A percentile compares a stretch with the other conserved stretches of the same genome.
Conservation (phyloP, 2,797 vertebrate genomes). For the Spinus pinus region DNA sequence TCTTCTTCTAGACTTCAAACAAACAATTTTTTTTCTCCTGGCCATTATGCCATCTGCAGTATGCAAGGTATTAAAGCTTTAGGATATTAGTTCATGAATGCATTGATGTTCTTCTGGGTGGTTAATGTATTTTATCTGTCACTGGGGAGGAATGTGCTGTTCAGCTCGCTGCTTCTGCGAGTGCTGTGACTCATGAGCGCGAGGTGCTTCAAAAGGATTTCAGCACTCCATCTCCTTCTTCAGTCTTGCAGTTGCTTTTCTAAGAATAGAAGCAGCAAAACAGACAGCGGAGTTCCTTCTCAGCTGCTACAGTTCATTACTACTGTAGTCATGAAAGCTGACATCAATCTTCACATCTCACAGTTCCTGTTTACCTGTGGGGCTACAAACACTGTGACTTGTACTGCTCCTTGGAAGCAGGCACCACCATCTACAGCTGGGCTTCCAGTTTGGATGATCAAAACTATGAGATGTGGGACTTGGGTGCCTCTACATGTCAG, state of each 20-base stretch:
- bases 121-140: conserved; percentile 40
- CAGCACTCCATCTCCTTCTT: conserved; percentile 7
- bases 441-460: neutral
- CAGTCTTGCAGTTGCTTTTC: conserved; percentile 32
- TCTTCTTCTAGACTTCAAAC: neutral
- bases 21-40: neutral
- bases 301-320: neutral
- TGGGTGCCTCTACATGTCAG: neutral
- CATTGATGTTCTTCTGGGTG: neutral
- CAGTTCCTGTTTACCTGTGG: neutral
- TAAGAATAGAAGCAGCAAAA: conserved; percentile 39
- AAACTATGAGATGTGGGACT: neutral
- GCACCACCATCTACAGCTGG: neutral
- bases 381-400: neutral
- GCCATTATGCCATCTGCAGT: neutral
- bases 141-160: neutral
- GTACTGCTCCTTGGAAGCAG: neutral
- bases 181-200: conserved; percentile 7
- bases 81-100: neutral
- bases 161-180: neutral
- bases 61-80: neutral
- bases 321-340: neutral
- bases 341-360: neutral
- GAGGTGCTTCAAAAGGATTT: conserved; percentile 9
- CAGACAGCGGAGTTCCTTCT: neutral